phyloP scores from a whole-genome alignment of 1,140 invertebrate species.

The Drosophila repletoides region DNA sequence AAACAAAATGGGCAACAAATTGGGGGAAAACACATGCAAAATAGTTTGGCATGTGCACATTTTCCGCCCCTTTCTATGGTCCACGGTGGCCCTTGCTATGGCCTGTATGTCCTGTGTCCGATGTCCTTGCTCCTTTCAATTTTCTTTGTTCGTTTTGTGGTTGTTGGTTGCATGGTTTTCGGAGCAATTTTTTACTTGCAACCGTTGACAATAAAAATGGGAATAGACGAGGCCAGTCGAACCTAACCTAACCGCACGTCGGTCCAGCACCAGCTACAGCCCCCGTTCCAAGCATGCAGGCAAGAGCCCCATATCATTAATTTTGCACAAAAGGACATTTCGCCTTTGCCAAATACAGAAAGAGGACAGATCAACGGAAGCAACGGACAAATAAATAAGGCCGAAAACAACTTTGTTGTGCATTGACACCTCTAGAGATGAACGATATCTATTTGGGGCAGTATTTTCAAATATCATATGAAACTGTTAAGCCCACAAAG shows the following conservation, averaged over 20 bases:
- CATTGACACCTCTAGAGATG: no score
- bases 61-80: background rate
- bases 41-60: constrained; percentile 45
- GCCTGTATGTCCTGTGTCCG: background rate
- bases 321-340: constrained; percentile 65
- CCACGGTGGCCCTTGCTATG: background rate
- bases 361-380: constrained; percentile 35
- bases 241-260: constrained; percentile 31
- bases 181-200: constrained; percentile 59
- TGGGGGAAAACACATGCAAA: constrained; percentile 62
- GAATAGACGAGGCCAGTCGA: constrained; percentile 50
- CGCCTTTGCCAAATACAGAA: constrained; percentile 68
- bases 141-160: constrained; percentile 61
- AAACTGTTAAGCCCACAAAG: no score
- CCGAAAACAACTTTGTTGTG: constrained; percentile 62
- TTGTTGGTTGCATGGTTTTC: constrained; percentile 51
- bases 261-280: background rate
- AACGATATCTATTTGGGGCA: no score
- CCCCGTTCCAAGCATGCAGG: background rate
- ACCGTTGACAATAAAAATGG: constrained; percentile 73
- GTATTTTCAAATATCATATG: no score
- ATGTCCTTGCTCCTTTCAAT: no score
- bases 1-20: constrained; percentile 35
- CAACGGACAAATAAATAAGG: constrained; percentile 68
- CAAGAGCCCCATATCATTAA: constrained; percentile 69